These are phyloP conservation scores for Lasiurus borealis DNA, from an alignment of 2,113 vertebrate genomes.

Conservation along the genomic window DNA sequence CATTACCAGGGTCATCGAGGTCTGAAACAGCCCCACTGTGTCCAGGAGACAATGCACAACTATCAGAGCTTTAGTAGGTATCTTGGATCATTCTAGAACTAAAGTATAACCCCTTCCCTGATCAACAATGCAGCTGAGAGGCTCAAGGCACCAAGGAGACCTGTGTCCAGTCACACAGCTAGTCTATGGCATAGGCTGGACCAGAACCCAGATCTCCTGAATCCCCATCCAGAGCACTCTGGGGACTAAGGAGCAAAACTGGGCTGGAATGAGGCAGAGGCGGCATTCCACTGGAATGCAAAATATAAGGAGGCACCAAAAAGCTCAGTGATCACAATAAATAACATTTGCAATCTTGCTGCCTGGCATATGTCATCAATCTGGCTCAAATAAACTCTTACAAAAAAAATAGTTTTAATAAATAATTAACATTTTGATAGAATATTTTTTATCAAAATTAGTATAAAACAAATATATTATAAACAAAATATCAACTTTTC, in stretches of 20 bases:
- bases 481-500: background rate
- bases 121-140: background rate
- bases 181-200: background rate
- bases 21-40: background rate
- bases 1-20: background rate
- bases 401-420: background rate
- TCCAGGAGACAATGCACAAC: background rate
- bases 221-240: background rate
- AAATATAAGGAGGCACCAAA: background rate
- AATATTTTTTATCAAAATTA: background rate
- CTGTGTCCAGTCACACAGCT: background rate
- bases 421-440: background rate
- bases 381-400: background rate
- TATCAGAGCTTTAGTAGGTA: background rate
- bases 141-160: background rate
- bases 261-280: background rate
- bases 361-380: background rate
- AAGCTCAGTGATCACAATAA: background rate
- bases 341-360: background rate
- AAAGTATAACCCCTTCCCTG: background rate
- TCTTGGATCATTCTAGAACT: background rate
- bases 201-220: background rate
- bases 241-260: background rate
- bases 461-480: background rate
- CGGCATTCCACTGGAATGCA: fast-evolving